These are phyloP conservation scores for Pituophis catenifer DNA, from an alignment of 2,113 vertebrate genomes.

Conservation along the genomic window DNA sequence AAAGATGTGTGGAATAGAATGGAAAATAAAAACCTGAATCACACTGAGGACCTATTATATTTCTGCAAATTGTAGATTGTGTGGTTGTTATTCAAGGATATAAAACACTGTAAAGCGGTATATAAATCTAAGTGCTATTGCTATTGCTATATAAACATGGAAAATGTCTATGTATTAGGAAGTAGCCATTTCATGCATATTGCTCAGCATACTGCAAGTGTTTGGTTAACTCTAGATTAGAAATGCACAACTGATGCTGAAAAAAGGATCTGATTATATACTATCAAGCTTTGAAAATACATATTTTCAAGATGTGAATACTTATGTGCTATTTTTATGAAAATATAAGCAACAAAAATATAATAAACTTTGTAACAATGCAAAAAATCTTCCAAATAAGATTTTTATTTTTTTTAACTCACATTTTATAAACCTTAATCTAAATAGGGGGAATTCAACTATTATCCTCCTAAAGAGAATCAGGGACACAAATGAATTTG, in stretches of 20 bases:
- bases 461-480: accelerated
- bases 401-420: neutral
- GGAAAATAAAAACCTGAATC: neutral
- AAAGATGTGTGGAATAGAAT: neutral
- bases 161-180: neutral
- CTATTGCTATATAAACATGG: neutral
- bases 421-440: neutral
- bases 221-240: neutral
- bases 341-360: neutral
- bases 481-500: neutral
- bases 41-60: neutral
- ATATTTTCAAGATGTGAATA: neutral
- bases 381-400: neutral
- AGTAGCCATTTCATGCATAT: neutral
- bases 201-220: neutral
- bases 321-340: neutral
- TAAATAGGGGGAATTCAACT: neutral
- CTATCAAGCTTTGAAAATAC: neutral
- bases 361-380: neutral
- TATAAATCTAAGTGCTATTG: too few relatives aligned
- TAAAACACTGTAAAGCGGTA: too few relatives aligned
- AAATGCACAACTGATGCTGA: neutral
- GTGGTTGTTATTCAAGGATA: neutral
- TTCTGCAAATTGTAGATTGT: neutral
- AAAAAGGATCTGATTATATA: neutral